Evolutionary conservation across 2,888 invertebrate genomes (phyloP), one percentile per base, ranked within the genome.

Genomic region (Hirtodrosophila confusa): DNA sequence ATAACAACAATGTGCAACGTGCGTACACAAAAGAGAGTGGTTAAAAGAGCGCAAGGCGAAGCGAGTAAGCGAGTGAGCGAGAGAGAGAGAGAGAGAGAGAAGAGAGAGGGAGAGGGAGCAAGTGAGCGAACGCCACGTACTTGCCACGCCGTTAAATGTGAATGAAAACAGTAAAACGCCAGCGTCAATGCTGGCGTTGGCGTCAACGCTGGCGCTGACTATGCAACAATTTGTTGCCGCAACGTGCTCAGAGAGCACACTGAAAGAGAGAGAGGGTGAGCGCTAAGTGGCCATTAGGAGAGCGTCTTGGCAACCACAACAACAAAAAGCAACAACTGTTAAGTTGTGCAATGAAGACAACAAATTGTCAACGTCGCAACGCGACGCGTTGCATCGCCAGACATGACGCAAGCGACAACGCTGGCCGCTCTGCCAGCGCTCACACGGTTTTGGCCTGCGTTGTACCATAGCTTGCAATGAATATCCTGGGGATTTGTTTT

Each of bases 221-320:
- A 73, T 77, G 87, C 86, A 84, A 82, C 86, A 86, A 82, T 83
- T 84, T 86, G 85, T 85, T 84, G 82, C 82, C 75, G 69, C 69
- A 77, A 63, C 69, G 74, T 66, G 56, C 68, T 51, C 12, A 29
- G 8, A 29, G 40, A 40, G 62, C 61, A n/a, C 23, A 37, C 5
- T 8, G 17, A 43, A 9, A 11, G 17, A 12, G 7, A 29, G 29
- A 11, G 12, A 5, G n/a, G 8, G 8, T 36, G 35, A 40, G 41
- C 27, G 27, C 27, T 12, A 33, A 4, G 10, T 2, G 37, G 10
- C 29, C 10, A 24, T 23, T 17, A 8, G 54, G 44, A 58, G 43
- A 65, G 45, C 31, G 17, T 7, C 33, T 27, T 8, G 55, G 45
- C 39, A 47, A 48, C 39, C 61, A 36, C 55, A 69, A 57, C 40